Percentiles rank a stretch among this genome's conserved stretches.
Evolutionary conservation across 2,113 vertebrate species (phyloP).

Genomic region (Xyliphius kryptos): DNA sequence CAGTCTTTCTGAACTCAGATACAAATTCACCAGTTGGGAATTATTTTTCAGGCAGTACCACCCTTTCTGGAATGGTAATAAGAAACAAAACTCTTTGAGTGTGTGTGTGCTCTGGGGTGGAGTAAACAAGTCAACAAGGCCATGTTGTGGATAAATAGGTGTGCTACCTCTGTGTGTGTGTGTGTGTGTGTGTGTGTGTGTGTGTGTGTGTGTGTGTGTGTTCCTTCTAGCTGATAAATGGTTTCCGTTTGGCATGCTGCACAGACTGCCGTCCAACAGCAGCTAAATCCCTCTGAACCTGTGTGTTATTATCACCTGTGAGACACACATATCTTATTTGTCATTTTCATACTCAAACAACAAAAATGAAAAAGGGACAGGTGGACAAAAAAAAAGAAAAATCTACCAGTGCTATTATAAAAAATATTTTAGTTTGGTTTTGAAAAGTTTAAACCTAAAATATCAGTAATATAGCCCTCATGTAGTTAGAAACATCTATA

Average conservation of each 20-base stretch:
- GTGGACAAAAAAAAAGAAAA: background rate
- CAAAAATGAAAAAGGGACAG: constrained; percentile 4
- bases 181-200: constrained; percentile 27
- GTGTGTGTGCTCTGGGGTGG: constrained; percentile 45
- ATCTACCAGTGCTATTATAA: background rate
- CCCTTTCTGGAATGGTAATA: constrained; percentile 46
- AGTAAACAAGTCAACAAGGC: constrained; percentile 64
- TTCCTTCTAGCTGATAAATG: constrained; percentile 45
- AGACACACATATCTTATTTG: constrained; percentile 55
- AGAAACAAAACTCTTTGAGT: constrained; percentile 41
- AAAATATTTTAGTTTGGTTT: too few species aligned
- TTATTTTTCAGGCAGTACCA: background rate
- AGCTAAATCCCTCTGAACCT: constrained; percentile 63
- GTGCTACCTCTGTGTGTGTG: constrained; percentile 20
- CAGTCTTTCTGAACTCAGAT: too few species aligned
- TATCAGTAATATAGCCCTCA: too few species aligned
- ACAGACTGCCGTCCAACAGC: constrained; percentile 51
- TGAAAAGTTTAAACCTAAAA: too few species aligned
- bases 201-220: constrained; percentile 54
- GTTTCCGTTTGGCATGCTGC: constrained; percentile 38
- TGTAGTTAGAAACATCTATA: too few species aligned
- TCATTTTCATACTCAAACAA: constrained; percentile 45
- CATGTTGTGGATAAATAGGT: constrained; percentile 55
- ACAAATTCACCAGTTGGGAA: too few species aligned
- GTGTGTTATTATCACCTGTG: constrained; percentile 60